Base-by-base conservation (phyloP, 2,888 invertebrate genomes). In the Cephonodes hylas region DNA sequence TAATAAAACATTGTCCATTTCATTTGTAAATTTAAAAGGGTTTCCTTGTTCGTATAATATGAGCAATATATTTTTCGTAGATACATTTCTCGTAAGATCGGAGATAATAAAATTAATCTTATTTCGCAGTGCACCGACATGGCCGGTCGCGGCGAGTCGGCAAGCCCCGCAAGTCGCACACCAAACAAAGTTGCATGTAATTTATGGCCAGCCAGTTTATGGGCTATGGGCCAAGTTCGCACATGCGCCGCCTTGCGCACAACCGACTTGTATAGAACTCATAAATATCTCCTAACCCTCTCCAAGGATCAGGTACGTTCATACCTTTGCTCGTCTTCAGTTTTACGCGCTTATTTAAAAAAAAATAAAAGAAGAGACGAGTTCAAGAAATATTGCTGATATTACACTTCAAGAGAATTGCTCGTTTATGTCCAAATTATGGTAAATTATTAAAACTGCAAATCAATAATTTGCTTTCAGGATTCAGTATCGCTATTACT, bases 141-240 rank as follows among this genome's bases (percentile, higher is more conserved):
- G 66, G 70, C 65, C 64, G 63, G 63, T 59, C 59, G 57, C 59
- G 53, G 42, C 56, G 34, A n/a, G n/a, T 65, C 71, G 71, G 72
- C 73, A 77, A 79, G 76, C 70, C 67, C 66, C 74, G 69, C 53
- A 22, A 42, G 23, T 65, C 75, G 76, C 73, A 77, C 76, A 79
- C 75, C 59, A 72, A 79, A 88, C 91, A 91, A 88, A 85, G 91
- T 90, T 89, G 89, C 84, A 70, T 67, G 77, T 89, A 88, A 91
- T 91, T 91, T 91, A 91, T 83, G 83, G 67, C 76, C 69, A 72
- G 68, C 68, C 71, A 71, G 77, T 90, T 89, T 91, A 90, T 85
- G 80, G 75, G 72, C 77, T 74, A 78, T 72, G 85, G 83, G 74
- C 81, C 78, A 81, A 86, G 86, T 87, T 89, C 86, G 85, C 90